Base-by-base conservation (phyloP, 2,113 vertebrate genomes). In the Arvicanthis niloticus region DNA sequence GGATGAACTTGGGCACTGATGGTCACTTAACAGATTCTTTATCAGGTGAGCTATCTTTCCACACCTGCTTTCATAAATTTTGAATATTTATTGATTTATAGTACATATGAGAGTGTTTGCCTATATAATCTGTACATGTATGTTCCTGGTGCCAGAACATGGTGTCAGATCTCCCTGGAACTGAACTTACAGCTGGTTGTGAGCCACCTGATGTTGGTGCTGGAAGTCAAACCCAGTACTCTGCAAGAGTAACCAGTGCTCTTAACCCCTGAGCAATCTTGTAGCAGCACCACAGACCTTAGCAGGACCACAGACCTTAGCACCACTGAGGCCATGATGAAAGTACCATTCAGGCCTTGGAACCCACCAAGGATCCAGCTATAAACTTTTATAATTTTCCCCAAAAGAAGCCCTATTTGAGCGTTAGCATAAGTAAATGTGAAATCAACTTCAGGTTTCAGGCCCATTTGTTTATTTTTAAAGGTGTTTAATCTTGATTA, bases 401-500 rank as follows among this genome's bases (percentile, higher is more conserved):
- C 75, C 85, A 6, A 91, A 95, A 0, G 77, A 85, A 95, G 84
- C 51, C 84, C 95, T 91, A 87, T 97, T 95, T 97, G 89, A 93
- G 94, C 96, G 70, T 91, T 92, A 95, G 84, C 91, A 17, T 42
- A 60, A 97, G 93, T 91, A 98, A 97, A 97, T 6, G n/a, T 97
- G 86, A 90, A 96, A 89, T 89, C 0, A 0, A 56, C 68, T 94
- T 82, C 60, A 76, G 96, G 60, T 51, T 92, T 81, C 22, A 17
- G 93, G 45, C 65, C 81, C 51, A 73, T 81, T 88, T 68, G 86
- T 77, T 15, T 51, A 91, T 92, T 95, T 86, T 97, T 95, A 95
- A 95, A 92, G 92, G 77, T 76, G 91, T 67, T 95, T 93, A 80
- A 78, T 12, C 29, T 73, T 96, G 17, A 48, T 92, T 97, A 76